These are phyloP conservation scores for Andrena hattorfiana DNA, from an alignment of 2,888 invertebrate species.

Conservation along the genomic window DNA sequence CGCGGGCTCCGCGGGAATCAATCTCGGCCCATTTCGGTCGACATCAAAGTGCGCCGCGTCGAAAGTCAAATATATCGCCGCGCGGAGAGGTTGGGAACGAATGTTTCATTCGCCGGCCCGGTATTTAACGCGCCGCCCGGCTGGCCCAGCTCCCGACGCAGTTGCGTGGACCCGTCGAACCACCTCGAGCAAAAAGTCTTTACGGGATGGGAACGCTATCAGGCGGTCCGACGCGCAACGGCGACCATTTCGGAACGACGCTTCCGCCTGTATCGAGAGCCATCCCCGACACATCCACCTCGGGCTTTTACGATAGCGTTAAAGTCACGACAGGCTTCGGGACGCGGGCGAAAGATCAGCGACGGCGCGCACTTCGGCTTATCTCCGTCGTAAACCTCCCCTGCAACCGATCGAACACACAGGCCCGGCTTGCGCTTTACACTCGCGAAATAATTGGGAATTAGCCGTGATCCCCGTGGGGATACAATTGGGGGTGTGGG, in stretches of 20 bases:
- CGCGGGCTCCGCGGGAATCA: conserved; percentile 22
- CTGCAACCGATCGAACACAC: conserved; percentile 43
- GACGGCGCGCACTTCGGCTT: conserved; percentile 56
- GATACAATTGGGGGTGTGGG: conserved; percentile 18
- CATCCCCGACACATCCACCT: conserved; percentile 58
- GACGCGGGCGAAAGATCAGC: conserved; percentile 61
- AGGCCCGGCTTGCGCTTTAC: conserved; percentile 58
- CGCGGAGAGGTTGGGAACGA: conserved; percentile 1
- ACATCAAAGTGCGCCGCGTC: conserved; percentile 9
- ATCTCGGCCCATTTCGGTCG: conserved; percentile 22
- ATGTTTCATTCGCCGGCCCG: conserved; percentile 33
- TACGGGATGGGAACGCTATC: background rate
- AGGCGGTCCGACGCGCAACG: background rate
- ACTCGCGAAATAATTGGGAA: conserved; percentile 67
- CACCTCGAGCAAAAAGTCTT: background rate
- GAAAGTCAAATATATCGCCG: conserved; percentile 23
- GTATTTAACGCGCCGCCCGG: conserved; percentile 12
- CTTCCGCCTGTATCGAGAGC: conserved; percentile 24
- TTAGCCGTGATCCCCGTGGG: conserved; percentile 43
- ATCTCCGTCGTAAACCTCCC: conserved; percentile 64
- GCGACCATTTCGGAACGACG: conserved; percentile 32
- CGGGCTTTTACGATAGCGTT: conserved; percentile 66
- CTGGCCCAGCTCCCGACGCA: background rate
- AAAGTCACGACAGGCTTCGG: conserved; percentile 64
- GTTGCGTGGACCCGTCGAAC: background rate